These are phyloP conservation scores for Calycopis cecrops DNA, from an alignment of 1,140 invertebrate genomes.

Conservation along the genomic window DNA sequence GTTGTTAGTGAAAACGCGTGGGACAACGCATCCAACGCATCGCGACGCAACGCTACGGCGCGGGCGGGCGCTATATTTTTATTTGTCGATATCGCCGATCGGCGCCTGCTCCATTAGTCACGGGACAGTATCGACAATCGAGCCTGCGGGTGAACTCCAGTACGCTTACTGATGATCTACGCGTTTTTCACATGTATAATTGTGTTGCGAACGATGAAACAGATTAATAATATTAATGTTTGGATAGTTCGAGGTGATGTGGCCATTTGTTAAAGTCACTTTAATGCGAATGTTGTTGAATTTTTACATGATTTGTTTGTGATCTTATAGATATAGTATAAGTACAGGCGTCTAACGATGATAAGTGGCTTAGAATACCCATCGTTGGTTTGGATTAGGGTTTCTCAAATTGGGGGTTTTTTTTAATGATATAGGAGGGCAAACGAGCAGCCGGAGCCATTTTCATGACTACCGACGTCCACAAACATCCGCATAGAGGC, in stretches of 20 bases:
- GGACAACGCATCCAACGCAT: slow-evolving; percentile 14
- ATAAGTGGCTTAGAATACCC: no score
- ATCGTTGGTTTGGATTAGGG: no score
- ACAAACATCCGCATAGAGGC: no score
- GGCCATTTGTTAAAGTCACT: slow-evolving; percentile 1
- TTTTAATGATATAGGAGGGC: no score
- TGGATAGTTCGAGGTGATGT: background rate
- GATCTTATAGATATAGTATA: no score
- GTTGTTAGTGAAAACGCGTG: slow-evolving; percentile 2
- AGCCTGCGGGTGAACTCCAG: slow-evolving; percentile 55
- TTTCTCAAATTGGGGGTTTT: no score
- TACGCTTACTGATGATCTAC: slow-evolving; percentile 67
- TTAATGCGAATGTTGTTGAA: background rate
- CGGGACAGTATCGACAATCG: slow-evolving; percentile 70
- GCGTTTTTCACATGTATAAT: slow-evolving; percentile 24
- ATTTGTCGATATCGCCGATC: slow-evolving; percentile 66
- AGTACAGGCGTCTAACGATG: no score
- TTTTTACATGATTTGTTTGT: background rate
- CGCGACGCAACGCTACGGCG: slow-evolving; percentile 24
- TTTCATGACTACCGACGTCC: no score
- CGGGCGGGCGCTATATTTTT: slow-evolving; percentile 55
- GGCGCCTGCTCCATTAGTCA: slow-evolving; percentile 71
- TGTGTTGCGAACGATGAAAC: slow-evolving; percentile 29
- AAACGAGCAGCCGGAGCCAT: no score
- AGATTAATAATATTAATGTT: slow-evolving; percentile 27